Conservation (phyloP, 2,888 invertebrate species). For the Apotomis betuletana region DNA sequence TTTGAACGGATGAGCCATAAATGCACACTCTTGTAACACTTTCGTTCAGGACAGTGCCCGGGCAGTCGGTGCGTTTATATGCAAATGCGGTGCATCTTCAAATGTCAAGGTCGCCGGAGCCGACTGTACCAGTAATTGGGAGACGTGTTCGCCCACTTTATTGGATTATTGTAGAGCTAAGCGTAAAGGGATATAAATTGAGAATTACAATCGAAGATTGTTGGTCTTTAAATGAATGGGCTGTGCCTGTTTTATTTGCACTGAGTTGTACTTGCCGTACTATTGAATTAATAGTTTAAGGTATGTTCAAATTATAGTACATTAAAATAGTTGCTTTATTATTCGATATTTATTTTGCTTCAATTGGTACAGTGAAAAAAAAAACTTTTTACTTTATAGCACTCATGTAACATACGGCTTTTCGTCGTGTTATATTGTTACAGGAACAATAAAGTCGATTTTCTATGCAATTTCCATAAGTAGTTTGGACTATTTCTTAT, state of each 20-base stretch:
- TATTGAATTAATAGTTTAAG: not conserved
- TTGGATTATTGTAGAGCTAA: constrained; percentile 22
- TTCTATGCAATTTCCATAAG: too few species aligned
- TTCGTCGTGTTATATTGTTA: too few species aligned
- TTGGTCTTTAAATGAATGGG: not conserved
- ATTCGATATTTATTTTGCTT: too few species aligned
- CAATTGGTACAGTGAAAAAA: too few species aligned
- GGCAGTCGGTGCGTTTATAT: constrained; percentile 66
- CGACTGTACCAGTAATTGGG: constrained; percentile 50
- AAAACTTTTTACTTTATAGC: too few species aligned
- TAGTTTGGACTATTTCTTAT: too few species aligned
- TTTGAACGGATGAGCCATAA: too few species aligned
- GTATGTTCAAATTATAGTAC: too few species aligned
- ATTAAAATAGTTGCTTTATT: too few species aligned
- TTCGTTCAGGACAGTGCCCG: constrained; percentile 31
- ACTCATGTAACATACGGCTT: too few species aligned
- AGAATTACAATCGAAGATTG: not conserved
- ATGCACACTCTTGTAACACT: constrained; percentile 15
- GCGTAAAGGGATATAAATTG: constrained; percentile 15
- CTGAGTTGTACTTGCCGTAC: not conserved
- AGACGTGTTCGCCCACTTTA: constrained; percentile 15
- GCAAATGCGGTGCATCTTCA: constrained; percentile 76
- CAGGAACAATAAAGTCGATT: too few species aligned
- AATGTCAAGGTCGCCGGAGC: constrained; percentile 75
- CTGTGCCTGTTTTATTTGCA: not conserved